Conservation (phyloP, 2,113 vertebrate genomes). For the Pomatostomus ruficeps region DNA sequence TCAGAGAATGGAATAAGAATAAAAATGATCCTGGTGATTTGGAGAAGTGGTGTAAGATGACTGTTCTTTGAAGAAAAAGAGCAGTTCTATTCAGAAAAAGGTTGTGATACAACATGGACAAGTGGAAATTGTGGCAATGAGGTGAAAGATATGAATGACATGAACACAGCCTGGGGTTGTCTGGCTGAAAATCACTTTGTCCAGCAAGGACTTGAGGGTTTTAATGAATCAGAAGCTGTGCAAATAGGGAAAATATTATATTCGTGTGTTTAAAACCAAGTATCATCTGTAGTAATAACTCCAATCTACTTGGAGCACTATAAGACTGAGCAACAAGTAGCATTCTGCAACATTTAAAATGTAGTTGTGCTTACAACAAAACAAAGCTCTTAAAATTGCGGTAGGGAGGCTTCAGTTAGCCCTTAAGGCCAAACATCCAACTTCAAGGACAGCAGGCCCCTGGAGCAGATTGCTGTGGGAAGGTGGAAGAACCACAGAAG, state of each 20-base stretch:
- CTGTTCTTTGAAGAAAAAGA: not conserved
- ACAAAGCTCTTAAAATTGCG: not conserved
- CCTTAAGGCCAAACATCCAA: not conserved
- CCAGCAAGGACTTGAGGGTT: not conserved
- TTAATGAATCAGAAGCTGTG: not conserved
- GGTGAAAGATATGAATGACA: not conserved
- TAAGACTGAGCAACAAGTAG: not conserved
- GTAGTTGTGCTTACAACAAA: not conserved
- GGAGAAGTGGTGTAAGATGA: not conserved
- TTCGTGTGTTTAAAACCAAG: not conserved
- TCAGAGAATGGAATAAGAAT: not conserved
- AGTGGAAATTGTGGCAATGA: not conserved
- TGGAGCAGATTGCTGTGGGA: not conserved
- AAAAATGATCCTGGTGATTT: not conserved
- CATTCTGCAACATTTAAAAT: not conserved
- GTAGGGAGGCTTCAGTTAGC: not conserved
- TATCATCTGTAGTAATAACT: not conserved
- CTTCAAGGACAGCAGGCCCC: not conserved
- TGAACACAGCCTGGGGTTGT: not conserved
- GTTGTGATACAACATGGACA: not conserved
- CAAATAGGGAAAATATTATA: not conserved
- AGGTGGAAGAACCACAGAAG: not conserved
- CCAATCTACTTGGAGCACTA: not conserved
- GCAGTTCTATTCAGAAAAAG: not conserved
- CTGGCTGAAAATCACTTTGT: not conserved